phyloP scores from a whole-genome alignment of 1,140 invertebrate species.

The Drosophila athabasca region DNA sequence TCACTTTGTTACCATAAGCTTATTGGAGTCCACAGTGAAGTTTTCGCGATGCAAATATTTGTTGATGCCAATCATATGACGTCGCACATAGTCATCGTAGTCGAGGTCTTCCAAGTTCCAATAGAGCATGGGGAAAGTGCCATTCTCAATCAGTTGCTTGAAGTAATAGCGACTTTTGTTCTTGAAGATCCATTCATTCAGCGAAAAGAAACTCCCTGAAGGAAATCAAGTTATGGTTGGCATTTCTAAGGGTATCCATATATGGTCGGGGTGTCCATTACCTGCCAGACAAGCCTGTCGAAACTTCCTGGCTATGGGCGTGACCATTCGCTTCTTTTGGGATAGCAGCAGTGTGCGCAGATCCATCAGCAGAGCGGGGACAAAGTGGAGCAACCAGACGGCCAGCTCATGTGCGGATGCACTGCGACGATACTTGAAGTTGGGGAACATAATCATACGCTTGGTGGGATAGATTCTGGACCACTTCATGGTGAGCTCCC shows the following conservation, averaged over 20 bases:
- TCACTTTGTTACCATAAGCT: constrained; percentile 86
- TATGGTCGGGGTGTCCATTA: constrained; percentile 1
- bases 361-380: constrained; percentile 92
- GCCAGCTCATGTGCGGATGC: constrained; percentile 89
- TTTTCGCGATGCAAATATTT: constrained; percentile 91
- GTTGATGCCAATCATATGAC: constrained; percentile 91
- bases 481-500: constrained; percentile 87
- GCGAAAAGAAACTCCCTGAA: constrained; percentile 92
- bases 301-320: constrained; percentile 92
- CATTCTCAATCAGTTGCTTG: constrained; percentile 56
- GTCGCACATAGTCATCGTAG: constrained; percentile 89
- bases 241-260: accelerated
- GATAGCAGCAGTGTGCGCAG: constrained; percentile 86
- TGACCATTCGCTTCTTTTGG: constrained; percentile 92
- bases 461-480: constrained; percentile 90
- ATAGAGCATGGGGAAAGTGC: constrained; percentile 51
- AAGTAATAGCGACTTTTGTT: constrained; percentile 90
- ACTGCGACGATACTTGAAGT: constrained; percentile 90
- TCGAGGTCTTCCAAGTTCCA: constrained; percentile 84
- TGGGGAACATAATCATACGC: constrained; percentile 94
- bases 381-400: constrained; percentile 89
- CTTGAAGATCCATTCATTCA: constrained; percentile 93
- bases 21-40: constrained; percentile 87
- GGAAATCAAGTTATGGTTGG: neutral
- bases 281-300: constrained; percentile 89